Base-by-base conservation (phyloP, 2,797 vertebrate species). In the Astyanax mexicanus region DNA sequence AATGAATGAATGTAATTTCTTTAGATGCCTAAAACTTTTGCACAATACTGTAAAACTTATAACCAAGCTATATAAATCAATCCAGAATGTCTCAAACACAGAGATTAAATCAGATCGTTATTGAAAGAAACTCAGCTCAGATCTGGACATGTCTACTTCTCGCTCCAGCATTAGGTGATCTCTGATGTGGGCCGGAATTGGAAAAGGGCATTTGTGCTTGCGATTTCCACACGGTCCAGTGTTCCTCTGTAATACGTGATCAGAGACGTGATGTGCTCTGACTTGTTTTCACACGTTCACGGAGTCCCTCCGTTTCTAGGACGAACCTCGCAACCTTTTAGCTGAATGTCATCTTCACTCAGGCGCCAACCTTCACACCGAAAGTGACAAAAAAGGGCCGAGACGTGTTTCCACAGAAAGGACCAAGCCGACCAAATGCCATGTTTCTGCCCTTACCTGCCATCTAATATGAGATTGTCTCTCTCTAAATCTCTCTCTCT, bases 311-410 rank as follows among this genome's bases (percentile, higher is more conserved):
- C 84, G 84, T 88, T 87, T 88, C 81, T 81, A 85, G 60, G 77
- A 72, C 49, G 80, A 83, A 85, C 82, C 84, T 89, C 83, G 67
- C 73, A 83, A 77, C 65, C 66, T 77, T 81, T 79, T 83, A 80
- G 61, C 70, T 38, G 44, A 35, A 42, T 75, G 75, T 89, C 84
- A 71, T 83, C 85, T 81, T 85, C 81, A 86, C 85, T 90, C 84
- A 85, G 83, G 74, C 70, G 58, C 83, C 83, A 89, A 85, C 27
- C 90, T 86, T 88, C 87, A 79, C 82, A 47, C 81, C 85, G 87
- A 88, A 89, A 83, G 85, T 79, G 80, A 68, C 38, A n/a, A 78
- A 87, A n/a, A 82, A 84, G 81, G 85, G 82, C 76, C 64, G 83
- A 83, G 82, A 35, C 54, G 12, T 40, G 61, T 25, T 25, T 32